A percentile compares a stretch with the other conserved stretches of the same genome.
Conservation (phyloP, 1,140 invertebrate species). For the Phymastichus coffea region DNA sequence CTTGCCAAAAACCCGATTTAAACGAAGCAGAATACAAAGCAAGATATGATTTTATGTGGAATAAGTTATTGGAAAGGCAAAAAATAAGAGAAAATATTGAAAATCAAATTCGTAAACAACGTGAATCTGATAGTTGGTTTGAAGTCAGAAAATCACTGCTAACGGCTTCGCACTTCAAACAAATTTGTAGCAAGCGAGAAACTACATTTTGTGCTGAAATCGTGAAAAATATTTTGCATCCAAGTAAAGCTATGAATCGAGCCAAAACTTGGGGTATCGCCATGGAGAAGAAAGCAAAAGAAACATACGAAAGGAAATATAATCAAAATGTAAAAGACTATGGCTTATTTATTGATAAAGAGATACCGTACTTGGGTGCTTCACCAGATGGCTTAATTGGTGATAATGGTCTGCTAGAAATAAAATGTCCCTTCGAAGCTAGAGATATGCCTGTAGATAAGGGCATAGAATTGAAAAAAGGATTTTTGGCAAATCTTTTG, state of each 20-base stretch:
- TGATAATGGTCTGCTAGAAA: constrained; percentile 38
- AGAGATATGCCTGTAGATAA: constrained; percentile 7
- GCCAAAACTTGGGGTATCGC: constrained; percentile 34
- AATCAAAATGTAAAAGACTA: constrained; percentile 37
- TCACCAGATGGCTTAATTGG: constrained; percentile 49
- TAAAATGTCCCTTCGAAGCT: constrained; percentile 44
- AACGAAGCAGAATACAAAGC: background rate
- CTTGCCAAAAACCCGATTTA: background rate
- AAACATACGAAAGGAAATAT: constrained; percentile 28
- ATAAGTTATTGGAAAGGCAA: constrained; percentile 18
- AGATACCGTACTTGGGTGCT: constrained; percentile 43
- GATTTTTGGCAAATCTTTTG: constrained; percentile 7
- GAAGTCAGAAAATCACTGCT: constrained; percentile 36
- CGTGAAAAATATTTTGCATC: constrained; percentile 42
- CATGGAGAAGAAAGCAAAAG: constrained; percentile 39
- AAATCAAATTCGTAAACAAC: constrained; percentile 35
- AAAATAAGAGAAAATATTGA: no score
- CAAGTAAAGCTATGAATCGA: constrained; percentile 25
- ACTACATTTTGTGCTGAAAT: constrained; percentile 33
- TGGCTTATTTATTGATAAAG: constrained; percentile 48
- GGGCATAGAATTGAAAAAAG: constrained; percentile 13
- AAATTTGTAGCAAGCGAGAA: constrained; percentile 34
- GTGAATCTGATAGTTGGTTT: no score
- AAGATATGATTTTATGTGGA: constrained; percentile 4
- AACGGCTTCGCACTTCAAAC: constrained; percentile 47